Percentiles rank a stretch among this genome's conserved stretches.
These are phyloP conservation scores for Sciaenops ocellatus DNA, from an alignment of 2,797 vertebrate genomes.

Conservation along the genomic window DNA sequence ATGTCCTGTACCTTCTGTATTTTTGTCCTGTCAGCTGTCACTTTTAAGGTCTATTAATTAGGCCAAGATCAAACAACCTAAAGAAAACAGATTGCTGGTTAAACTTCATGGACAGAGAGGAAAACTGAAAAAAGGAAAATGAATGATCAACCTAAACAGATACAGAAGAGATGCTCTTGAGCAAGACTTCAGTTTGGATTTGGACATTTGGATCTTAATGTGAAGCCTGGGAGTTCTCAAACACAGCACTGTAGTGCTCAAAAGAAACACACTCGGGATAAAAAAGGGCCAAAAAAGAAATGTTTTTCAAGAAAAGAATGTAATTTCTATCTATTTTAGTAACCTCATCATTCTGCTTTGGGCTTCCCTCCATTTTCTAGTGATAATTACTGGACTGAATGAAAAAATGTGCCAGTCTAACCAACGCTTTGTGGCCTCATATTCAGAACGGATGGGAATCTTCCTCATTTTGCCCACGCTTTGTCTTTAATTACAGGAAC, in stretches of 20 bases:
- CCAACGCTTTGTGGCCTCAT: conserved; percentile 36
- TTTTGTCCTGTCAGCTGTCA: neutral
- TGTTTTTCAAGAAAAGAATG: conserved; percentile 38
- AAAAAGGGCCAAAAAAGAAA: conserved; percentile 2
- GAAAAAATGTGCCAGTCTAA: conserved; percentile 51
- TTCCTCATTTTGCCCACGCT: conserved; percentile 52
- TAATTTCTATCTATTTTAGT: conserved; percentile 41
- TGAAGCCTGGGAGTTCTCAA: neutral
- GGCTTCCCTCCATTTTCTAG: conserved; percentile 46
- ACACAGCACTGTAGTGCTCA: neutral
- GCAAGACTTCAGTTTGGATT: neutral
- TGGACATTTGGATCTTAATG: neutral
- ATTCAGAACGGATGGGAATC: conserved; percentile 68
- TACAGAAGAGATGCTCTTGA: neutral
- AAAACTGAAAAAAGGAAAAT: too few species aligned
- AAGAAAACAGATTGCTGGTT: neutral
- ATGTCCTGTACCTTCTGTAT: neutral
- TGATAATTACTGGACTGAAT: conserved; percentile 63
- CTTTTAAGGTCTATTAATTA: neutral
- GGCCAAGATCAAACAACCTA: neutral
- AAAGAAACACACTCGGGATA: neutral
- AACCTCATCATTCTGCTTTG: conserved; percentile 17
- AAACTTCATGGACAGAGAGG: neutral
- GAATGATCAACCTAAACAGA: neutral
- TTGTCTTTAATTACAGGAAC: conserved; percentile 72